Evolutionary conservation across 2,113 vertebrate genomes (phyloP).

Genomic region (Syngnathoides biaculeatus): DNA sequence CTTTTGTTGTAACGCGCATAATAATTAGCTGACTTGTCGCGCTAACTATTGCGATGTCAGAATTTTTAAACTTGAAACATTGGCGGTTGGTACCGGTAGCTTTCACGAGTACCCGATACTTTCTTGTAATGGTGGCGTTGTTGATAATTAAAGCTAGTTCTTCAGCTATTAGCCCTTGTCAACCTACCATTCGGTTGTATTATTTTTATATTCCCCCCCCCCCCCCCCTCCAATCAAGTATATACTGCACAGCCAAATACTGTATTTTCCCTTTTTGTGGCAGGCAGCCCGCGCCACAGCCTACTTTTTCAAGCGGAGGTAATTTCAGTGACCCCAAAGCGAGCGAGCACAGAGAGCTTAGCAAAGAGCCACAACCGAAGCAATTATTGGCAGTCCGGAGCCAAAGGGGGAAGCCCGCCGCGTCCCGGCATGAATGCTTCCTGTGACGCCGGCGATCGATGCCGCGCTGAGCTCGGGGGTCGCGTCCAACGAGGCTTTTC

Average conservation of each 20-base stretch:
- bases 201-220: neutral
- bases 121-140: neutral
- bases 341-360: constrained; percentile 10
- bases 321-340: constrained; percentile 42
- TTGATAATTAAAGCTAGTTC: neutral
- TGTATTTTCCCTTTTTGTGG: neutral
- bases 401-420: constrained; percentile 35
- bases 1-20: too few relatives aligned
- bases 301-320: constrained; percentile 31
- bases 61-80: too few relatives aligned
- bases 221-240: neutral
- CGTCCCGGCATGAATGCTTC: constrained; percentile 24
- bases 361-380: constrained; percentile 26
- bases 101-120: too few relatives aligned
- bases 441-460: constrained; percentile 12
- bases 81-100: too few relatives aligned
- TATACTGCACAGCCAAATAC: neutral
- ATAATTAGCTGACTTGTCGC: too few relatives aligned
- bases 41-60: too few relatives aligned
- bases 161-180: neutral
- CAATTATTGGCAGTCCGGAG: constrained; percentile 42
- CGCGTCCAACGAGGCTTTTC: constrained; percentile 15
- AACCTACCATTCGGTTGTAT: accelerated
- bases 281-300: constrained; percentile 16
- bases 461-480: constrained; percentile 7